These are phyloP conservation scores for Drosophila birchii DNA, from an alignment of 2,888 invertebrate genomes.

Conservation along the genomic window DNA sequence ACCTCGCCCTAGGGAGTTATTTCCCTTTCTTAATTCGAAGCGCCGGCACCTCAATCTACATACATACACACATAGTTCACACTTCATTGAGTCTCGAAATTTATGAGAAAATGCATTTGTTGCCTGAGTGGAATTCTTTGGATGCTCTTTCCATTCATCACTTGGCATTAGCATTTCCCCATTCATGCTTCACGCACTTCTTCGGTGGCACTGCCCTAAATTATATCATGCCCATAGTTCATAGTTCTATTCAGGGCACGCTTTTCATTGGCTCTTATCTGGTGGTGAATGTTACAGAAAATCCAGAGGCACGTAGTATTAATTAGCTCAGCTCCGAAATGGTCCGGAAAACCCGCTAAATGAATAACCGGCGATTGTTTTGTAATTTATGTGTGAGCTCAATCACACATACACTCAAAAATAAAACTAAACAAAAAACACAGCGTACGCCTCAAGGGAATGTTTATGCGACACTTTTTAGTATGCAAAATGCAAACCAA, in stretches of 20 bases:
- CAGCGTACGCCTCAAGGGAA: constrained; percentile 44
- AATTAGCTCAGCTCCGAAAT: constrained; percentile 67
- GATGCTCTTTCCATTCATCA: constrained; percentile 37
- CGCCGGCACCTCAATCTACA: constrained; percentile 41
- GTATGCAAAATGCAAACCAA: constrained; percentile 63
- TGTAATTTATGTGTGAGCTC: constrained; percentile 49
- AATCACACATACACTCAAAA: background rate
- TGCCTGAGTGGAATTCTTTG: constrained; percentile 23
- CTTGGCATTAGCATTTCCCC: constrained; percentile 26
- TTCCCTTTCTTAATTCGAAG: constrained; percentile 22
- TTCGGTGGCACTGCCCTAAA: constrained; percentile 48
- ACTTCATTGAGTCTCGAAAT: constrained; percentile 63
- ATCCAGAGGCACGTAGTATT: constrained; percentile 71
- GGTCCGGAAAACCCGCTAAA: constrained; percentile 15
- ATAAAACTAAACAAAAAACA: constrained; percentile 14
- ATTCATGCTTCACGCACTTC: constrained; percentile 46
- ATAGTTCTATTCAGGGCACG: constrained; percentile 69
- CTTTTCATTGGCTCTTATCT: constrained; percentile 52
- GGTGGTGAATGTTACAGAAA: constrained; percentile 46
- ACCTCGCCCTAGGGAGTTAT: constrained; percentile 22
- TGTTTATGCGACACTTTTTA: constrained; percentile 52
- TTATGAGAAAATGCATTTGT: constrained; percentile 29
- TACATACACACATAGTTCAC: constrained; percentile 55
- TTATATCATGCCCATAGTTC: constrained; percentile 30
- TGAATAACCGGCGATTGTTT: constrained; percentile 48